Evolutionary conservation across 2,113 vertebrate genomes (phyloP), one percentile per base, ranked within the genome.

Genomic region (Rhegmatorhina hoffmannsi): DNA sequence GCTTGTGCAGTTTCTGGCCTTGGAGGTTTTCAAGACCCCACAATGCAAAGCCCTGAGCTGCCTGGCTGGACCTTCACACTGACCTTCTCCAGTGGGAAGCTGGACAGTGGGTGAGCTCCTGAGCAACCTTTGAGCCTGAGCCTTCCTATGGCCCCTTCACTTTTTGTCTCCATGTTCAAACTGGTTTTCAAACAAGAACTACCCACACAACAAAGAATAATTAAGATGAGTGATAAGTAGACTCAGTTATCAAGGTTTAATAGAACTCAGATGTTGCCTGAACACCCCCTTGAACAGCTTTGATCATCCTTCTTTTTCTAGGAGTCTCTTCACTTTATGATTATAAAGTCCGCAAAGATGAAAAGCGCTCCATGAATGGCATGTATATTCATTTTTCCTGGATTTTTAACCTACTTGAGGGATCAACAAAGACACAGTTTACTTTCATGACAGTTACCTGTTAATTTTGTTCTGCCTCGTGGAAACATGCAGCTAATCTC

Each of bases 331-430:
- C n/a, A 60, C 59, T 85, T 92, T 29, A 43, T 93, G 47, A 73
- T 70, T 28, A 90, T 67, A 21, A 84, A 78, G 79, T 93, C 82
- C 20, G 5, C 84, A 68, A 90, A 94, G 87, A 96, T 93, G 68
- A 95, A 96, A 96, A 38, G 2, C 92, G 11, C 44, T 72, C 55
- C 60, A 29, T 67, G 68, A 85, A 59, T 77, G 38, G 47, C 85
- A 96, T 92, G 56, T 93, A 84, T 91, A 95, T 96, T 93, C 19
- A 94, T 95, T 94, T 95, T 56, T 13, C 23, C 64, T 31, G 13
- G 36, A 19, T 90, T 96, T 93, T 89, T 93, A 64, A 92, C 72
- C 68, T 69, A 80, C 52, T 16, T 78, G 90, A 90, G 19, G 40
- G 46, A 92, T 96, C 94, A 96, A 68, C 70, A 89, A 34, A 90